phyloP scores from a whole-genome alignment of 2,888 invertebrate genomes.

The Lordiphosa fenestrarum region DNA sequence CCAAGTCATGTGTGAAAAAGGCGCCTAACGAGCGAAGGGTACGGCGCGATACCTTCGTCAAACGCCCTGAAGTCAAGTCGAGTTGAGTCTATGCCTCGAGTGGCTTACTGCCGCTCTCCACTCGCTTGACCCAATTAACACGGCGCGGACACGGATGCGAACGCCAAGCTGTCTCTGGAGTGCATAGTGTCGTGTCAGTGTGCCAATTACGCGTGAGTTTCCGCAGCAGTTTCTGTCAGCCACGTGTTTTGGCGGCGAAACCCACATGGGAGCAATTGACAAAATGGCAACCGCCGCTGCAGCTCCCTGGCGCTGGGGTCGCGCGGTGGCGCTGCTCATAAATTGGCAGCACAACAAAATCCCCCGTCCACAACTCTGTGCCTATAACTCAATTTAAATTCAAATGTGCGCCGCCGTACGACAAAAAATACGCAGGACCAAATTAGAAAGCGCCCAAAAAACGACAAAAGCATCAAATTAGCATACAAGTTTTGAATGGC shows the following conservation, averaged over 20 bases:
- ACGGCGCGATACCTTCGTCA: slow-evolving; percentile 54
- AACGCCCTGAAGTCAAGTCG: slow-evolving; percentile 37
- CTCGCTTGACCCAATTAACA: slow-evolving; percentile 69
- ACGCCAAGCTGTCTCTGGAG: slow-evolving; percentile 45
- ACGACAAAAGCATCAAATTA: slow-evolving; percentile 35
- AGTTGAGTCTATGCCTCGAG: slow-evolving; percentile 62
- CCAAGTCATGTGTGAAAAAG: slow-evolving; percentile 75
- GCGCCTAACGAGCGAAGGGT: slow-evolving; percentile 63
- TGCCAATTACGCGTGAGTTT: slow-evolving; percentile 71
- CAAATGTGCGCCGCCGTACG: slow-evolving; percentile 51
- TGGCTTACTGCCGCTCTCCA: slow-evolving; percentile 34
- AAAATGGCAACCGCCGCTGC: slow-evolving; percentile 63
- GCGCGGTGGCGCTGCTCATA: slow-evolving; percentile 59
- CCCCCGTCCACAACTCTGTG: slow-evolving; percentile 14
- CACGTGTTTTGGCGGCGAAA: slow-evolving; percentile 67
- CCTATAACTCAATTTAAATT: slow-evolving; percentile 70
- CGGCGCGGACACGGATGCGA: slow-evolving; percentile 29
- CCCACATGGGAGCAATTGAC: slow-evolving; percentile 73
- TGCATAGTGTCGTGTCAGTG: slow-evolving; percentile 60
- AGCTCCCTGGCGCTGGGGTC: slow-evolving; percentile 46
- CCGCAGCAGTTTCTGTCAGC: slow-evolving; percentile 44
- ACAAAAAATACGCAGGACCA: slow-evolving; percentile 6
- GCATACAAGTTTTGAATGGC: slow-evolving; percentile 59
- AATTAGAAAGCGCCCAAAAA: slow-evolving; percentile 6
- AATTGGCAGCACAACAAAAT: slow-evolving; percentile 59